Evolutionary conservation across 2,888 invertebrate species (phyloP), one percentile per base, ranked within the genome.

Genomic region (Platycheirus rosarum): DNA sequence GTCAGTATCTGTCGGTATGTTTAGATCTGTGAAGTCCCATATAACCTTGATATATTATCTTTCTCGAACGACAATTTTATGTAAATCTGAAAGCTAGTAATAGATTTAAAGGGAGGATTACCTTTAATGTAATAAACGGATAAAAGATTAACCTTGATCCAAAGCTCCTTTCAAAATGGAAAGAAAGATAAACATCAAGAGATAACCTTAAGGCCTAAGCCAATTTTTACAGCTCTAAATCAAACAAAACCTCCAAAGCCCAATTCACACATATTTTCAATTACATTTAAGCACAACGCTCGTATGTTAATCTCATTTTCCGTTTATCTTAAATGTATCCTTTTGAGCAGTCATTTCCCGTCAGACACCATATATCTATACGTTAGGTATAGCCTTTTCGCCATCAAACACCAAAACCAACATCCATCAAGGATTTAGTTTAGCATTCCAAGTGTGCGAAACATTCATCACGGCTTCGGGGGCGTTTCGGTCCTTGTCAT

Each of bases 391-490:
- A 40, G 68, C 46, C 69, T 57, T 49, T 65, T 51, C 11, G 51
- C 35, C 53, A 37, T 55, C 37, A 78, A 48, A 55, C 62, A 55
- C 62, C 63, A 29, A 70, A 66, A 70, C 75, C 80, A 75, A 75
- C 80, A 80, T 80, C 80, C 75, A 76, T 80, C 80, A 80, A 48
- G 65, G 74, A 80, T 75, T 80, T 80, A 75, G 70, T 76, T 75
- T 60, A 80, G 75, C 75, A 70, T 76, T 75, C 51, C 49, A 69
- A 70, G 46, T 53, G 75, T 66, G 62, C 80, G 66, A 57, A 76
- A 71, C 75, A 80, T 80, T 80, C 76, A 76, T 80, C 80, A 70
- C 60, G 57, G 23, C 40, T 26, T 40, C 0, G 13, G 13, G 29
- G 8, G 7, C 35, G 23, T 23, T 23, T 14, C 60, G 37, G 51